These are phyloP conservation scores for Nebria salina DNA, from an alignment of 2,888 invertebrate species.

Conservation along the genomic window DNA sequence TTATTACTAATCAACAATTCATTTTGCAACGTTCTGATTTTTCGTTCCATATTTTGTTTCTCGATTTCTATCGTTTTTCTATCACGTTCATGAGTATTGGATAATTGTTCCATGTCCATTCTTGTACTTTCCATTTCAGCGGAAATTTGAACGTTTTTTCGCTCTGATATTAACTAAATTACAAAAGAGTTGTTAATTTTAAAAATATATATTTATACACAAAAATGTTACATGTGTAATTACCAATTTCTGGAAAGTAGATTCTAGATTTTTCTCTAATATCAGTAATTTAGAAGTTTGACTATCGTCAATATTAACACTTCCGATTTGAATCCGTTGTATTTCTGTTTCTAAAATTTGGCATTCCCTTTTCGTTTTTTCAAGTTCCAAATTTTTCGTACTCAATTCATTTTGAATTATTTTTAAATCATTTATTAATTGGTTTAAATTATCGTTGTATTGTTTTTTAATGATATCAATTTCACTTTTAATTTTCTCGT, in stretches of 20 bases:
- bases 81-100: constrained; percentile 67
- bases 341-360: constrained; percentile 66
- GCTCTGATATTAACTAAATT: constrained; percentile 66
- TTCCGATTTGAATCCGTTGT: constrained; percentile 62
- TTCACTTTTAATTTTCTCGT: constrained; percentile 68
- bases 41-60: constrained; percentile 62
- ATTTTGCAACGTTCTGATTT: constrained; percentile 60
- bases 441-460: constrained; percentile 69
- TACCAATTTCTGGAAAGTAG: constrained; percentile 70
- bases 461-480: constrained; percentile 67
- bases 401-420: constrained; percentile 68
- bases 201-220: neutral
- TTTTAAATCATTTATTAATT: constrained; percentile 67
- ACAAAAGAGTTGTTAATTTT: neutral
- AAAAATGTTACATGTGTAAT: constrained; percentile 37
- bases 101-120: constrained; percentile 68
- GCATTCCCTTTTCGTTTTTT: constrained; percentile 67
- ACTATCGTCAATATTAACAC: constrained; percentile 57
- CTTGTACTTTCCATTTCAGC: constrained; percentile 70
- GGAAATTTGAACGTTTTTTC: constrained; percentile 67
- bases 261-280: constrained; percentile 68
- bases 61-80: constrained; percentile 69
- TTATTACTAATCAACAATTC: constrained; percentile 58
- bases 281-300: constrained; percentile 60
- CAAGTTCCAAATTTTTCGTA: constrained; percentile 66